Conservation (phyloP, 2,888 invertebrate genomes). For the Saturnia japonica region DNA sequence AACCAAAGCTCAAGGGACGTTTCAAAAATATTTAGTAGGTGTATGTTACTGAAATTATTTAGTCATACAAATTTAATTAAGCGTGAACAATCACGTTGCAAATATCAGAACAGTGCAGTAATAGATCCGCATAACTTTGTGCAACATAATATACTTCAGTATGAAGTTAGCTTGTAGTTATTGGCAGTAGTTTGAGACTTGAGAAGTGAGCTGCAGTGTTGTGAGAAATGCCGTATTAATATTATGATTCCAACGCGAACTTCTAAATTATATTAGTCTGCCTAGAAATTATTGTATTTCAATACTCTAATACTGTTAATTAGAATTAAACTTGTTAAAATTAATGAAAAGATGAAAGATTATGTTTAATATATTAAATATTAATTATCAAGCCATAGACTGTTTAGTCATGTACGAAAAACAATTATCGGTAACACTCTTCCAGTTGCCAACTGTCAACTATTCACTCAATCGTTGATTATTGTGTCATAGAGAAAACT, state of each 20-base stretch:
- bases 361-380: no score
- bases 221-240: background rate
- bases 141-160: background rate
- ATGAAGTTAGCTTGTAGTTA: background rate
- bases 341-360: no score
- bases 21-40: background rate
- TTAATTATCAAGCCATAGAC: no score
- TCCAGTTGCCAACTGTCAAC: no score
- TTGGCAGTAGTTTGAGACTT: background rate
- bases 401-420: no score
- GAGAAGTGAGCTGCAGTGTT: background rate
- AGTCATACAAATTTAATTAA: background rate
- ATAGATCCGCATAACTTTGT: background rate
- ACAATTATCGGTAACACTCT: no score
- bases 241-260: background rate
- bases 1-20: background rate
- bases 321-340: no score
- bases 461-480: no score
- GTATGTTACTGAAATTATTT: background rate
- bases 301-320: no score
- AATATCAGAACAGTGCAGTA: background rate
- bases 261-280: background rate
- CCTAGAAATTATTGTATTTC: no score
- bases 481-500: no score
- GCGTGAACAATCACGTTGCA: background rate